Conservation (phyloP, 1,140 invertebrate genomes). For the Drosophila parabipectinata region DNA sequence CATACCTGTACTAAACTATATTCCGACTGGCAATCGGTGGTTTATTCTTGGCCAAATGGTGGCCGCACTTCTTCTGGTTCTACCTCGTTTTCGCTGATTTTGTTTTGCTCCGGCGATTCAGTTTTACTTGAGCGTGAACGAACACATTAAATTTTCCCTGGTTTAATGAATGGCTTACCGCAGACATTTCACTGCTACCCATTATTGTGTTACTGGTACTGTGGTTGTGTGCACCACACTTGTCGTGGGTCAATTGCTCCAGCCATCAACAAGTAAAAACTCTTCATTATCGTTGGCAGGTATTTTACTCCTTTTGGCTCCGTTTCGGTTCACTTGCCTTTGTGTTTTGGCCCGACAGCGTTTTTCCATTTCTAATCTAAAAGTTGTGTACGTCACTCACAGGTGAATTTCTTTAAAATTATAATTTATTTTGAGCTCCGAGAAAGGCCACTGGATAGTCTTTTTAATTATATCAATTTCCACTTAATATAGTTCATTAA, state of each 20-base stretch:
- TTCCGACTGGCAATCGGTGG: conserved; percentile 3
- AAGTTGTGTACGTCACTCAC: conserved; percentile 1
- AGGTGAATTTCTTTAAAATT: not conserved
- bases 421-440: not conserved
- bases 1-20: not conserved
- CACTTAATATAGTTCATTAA: too few relatives aligned
- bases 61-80: conserved; percentile 48
- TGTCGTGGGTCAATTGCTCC: conserved; percentile 54
- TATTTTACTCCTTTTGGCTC: conserved; percentile 40
- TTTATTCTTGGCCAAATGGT: conserved; percentile 48
- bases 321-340: conserved; percentile 73
- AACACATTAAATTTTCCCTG: conserved; percentile 76
- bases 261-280: conserved; percentile 73
- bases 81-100: conserved; percentile 51
- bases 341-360: conserved; percentile 21
- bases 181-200: conserved; percentile 25
- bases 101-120: conserved; percentile 70
- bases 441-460: too few relatives aligned
- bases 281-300: conserved; percentile 65
- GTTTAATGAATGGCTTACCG: conserved; percentile 67
- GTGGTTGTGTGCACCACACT: conserved; percentile 42
- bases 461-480: not conserved
- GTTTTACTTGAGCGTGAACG: conserved; percentile 81
- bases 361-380: conserved; percentile 59
- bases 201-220: conserved; percentile 14